phyloP scores from a whole-genome alignment of 2,888 invertebrate species.

The Pyrgus malvae region DNA sequence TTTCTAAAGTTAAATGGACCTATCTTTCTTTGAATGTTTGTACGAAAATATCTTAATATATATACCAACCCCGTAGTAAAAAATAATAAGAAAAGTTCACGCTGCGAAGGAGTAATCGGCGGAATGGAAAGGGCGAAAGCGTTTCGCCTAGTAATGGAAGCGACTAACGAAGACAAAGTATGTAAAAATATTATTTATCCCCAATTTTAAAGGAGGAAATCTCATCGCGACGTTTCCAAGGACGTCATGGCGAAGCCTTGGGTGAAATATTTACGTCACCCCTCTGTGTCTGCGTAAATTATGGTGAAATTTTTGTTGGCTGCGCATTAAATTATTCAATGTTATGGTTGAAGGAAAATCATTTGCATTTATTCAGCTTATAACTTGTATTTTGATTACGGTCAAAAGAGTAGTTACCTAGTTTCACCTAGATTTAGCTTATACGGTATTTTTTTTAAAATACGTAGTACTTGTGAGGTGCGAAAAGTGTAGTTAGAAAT shows the following conservation, averaged over 20 bases:
- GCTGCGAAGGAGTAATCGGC: conserved; percentile 27
- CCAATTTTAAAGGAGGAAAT: conserved; percentile 28
- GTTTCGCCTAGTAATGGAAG: conserved; percentile 29
- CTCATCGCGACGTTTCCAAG: conserved; percentile 40
- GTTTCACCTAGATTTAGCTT: no score
- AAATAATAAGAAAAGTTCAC: conserved; percentile 24
- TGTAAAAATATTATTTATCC: conserved; percentile 32
- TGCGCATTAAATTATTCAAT: conserved; percentile 38
- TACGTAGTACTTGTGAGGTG: no score
- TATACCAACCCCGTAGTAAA: not conserved
- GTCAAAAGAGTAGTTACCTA: no score
- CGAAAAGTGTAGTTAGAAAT: no score
- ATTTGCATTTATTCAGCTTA: no score
- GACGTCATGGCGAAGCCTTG: conserved; percentile 40
- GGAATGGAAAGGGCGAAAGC: conserved; percentile 21
- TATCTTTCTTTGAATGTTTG: not conserved
- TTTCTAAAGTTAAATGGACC: no score
- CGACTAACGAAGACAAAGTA: conserved; percentile 34
- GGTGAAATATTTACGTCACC: conserved; percentile 50
- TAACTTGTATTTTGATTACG: no score
- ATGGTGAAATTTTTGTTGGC: conserved; percentile 49
- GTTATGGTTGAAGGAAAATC: no score
- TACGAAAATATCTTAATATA: not conserved
- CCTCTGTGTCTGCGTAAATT: conserved; percentile 48
- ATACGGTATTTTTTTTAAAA: no score